These are phyloP conservation scores for Drosophila triauraria DNA, from an alignment of 1,140 invertebrate genomes.

Conservation along the genomic window DNA sequence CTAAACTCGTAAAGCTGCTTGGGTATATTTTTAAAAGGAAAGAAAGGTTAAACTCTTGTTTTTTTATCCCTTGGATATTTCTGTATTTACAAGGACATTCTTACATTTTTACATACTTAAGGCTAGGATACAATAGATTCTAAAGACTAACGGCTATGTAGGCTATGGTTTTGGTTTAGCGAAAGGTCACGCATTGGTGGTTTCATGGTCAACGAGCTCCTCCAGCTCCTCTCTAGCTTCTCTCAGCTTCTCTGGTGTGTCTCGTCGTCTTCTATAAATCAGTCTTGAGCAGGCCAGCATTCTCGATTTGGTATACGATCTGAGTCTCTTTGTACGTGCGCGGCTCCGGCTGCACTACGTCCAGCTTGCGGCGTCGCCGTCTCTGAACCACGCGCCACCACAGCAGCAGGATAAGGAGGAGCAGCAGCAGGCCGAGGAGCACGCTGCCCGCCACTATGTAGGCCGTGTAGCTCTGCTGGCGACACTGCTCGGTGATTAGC, in stretches of 20 bases:
- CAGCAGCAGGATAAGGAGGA: conserved; percentile 72
- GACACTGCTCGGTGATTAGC: conserved; percentile 60
- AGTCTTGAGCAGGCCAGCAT: conserved; percentile 91
- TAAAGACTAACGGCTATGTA: conserved; percentile 21
- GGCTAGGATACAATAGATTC: conserved; percentile 12
- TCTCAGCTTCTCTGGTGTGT: conserved; percentile 52
- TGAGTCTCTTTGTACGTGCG: conserved; percentile 93
- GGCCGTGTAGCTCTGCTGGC: conserved; percentile 57
- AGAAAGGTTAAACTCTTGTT: no score
- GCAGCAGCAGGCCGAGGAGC: conserved; percentile 78
- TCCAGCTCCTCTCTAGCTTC: conserved; percentile 56
- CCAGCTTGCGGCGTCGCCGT: conserved; percentile 85
- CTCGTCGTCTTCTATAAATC: conserved; percentile 87
- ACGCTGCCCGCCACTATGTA: conserved; percentile 80
- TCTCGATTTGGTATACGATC: conserved; percentile 93
- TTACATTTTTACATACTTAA: conserved; percentile 24
- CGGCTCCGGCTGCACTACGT: conserved; percentile 91
- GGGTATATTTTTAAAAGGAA: no score
- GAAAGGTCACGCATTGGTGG: conserved; percentile 51
- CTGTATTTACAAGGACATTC: conserved; percentile 22
- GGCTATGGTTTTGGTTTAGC: conserved; percentile 50
- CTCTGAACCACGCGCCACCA: conserved; percentile 79
- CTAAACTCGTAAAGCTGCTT: no score
- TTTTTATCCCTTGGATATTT: conserved; percentile 10
- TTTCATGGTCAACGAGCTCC: conserved; percentile 38